phyloP scores from a whole-genome alignment of 2,888 invertebrate species.

The Cheilosia soror region DNA sequence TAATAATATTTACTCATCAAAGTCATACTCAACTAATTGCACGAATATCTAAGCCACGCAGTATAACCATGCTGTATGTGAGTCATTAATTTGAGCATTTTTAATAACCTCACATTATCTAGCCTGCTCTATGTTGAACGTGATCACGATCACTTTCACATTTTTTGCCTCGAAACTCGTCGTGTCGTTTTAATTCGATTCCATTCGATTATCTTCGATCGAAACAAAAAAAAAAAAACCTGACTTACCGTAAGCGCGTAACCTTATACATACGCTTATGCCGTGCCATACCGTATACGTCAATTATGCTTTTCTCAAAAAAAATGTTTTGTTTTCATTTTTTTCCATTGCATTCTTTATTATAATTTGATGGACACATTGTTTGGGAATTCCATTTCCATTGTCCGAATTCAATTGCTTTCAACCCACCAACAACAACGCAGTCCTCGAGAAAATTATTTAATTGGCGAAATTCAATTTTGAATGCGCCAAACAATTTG shows the following conservation, averaged over 20 bases:
- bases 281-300: no score
- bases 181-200: slow-evolving; percentile 15
- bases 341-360: slow-evolving; percentile 23
- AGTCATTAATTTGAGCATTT: slow-evolving; percentile 31
- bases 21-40: slow-evolving; percentile 6
- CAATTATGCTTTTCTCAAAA: no score
- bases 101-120: slow-evolving; percentile 13
- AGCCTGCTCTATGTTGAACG: slow-evolving; percentile 23
- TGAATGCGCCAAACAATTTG: slow-evolving; percentile 54
- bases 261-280: no score
- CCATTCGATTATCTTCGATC: not conserved
- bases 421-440: slow-evolving; percentile 10
- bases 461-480: slow-evolving; percentile 57
- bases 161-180: slow-evolving; percentile 28
- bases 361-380: slow-evolving; percentile 17
- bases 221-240: slow-evolving; percentile 1
- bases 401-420: slow-evolving; percentile 37
- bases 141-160: slow-evolving; percentile 65
- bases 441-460: slow-evolving; percentile 22
- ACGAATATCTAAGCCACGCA: not conserved
- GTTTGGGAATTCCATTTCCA: slow-evolving; percentile 7
- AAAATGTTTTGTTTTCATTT: not conserved
- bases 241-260: slow-evolving; percentile 1
- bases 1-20: not conserved
- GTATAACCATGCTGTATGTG: slow-evolving; percentile 4